Percentiles rank a stretch among this genome's conserved stretches.
Evolutionary conservation across 2,888 invertebrate species (phyloP).

Genomic region (Nysson spinosus): DNA sequence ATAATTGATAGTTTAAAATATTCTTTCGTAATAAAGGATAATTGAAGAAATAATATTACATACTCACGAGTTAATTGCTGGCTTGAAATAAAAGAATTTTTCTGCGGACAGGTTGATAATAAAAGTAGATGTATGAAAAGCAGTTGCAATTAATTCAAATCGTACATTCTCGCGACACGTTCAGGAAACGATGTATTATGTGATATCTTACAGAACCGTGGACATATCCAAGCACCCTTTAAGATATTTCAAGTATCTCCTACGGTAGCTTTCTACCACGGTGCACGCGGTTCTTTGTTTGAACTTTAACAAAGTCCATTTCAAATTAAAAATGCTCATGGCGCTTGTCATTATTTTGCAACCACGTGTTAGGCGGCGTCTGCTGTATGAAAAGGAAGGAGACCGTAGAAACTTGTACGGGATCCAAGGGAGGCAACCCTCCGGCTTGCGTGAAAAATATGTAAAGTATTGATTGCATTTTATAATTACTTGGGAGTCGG

Average conservation of each 20-base stretch:
- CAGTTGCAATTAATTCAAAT: conserved; percentile 26
- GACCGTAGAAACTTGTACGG: conserved; percentile 41
- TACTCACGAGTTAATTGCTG: too few relatives aligned
- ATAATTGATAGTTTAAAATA: too few relatives aligned
- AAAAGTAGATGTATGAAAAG: conserved; percentile 1
- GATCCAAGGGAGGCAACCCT: conserved; percentile 49
- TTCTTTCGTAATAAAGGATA: too few relatives aligned
- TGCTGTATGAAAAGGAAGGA: conserved; percentile 32
- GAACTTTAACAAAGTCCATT: conserved; percentile 32
- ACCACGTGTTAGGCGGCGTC: conserved; percentile 35
- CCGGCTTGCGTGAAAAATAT: conserved; percentile 76
- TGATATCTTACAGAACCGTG: conserved; percentile 2
- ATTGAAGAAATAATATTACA: too few relatives aligned
- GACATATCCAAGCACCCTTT: too few relatives aligned
- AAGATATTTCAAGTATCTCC: conserved; percentile 1
- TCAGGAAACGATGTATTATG: neutral
- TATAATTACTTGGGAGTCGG: conserved; percentile 77
- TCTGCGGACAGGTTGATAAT: neutral
- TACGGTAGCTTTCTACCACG: neutral
- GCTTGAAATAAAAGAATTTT: too few relatives aligned
- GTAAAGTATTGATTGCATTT: conserved; percentile 78
- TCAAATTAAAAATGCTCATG: conserved; percentile 28
- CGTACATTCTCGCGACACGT: conserved; percentile 5
- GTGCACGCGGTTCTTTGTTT: conserved; percentile 16
- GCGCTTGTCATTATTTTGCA: conserved; percentile 41